A percentile compares a stretch with the other conserved stretches of the same genome.
Conservation (phyloP, 2,888 invertebrate genomes). For the Diarsia rubi region DNA sequence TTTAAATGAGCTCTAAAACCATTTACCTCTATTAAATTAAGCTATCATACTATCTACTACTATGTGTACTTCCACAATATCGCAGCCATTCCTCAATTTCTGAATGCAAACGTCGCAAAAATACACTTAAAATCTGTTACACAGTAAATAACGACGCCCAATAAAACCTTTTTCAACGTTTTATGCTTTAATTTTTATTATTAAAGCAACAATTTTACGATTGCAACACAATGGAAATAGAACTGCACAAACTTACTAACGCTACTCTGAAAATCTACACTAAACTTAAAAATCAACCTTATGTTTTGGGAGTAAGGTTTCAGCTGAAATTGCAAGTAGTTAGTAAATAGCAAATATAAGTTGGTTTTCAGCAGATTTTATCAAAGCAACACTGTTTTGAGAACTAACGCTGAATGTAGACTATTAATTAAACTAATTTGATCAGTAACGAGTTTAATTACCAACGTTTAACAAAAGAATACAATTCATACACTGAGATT, state of each 20-base stretch:
- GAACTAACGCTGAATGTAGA: conserved; percentile 59
- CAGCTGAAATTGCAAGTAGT: background rate
- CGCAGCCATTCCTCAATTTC: background rate
- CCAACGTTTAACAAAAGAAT: conserved; percentile 10
- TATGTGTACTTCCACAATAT: background rate
- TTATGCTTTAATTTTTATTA: conserved; percentile 63
- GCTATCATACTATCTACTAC: no score
- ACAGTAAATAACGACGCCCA: conserved; percentile 57
- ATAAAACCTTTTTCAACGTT: conserved; percentile 57
- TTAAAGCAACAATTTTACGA: conserved; percentile 67
- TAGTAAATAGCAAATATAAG: conserved; percentile 18
- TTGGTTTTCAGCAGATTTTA: conserved; percentile 64
- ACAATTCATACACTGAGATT: background rate
- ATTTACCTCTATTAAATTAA: no score
- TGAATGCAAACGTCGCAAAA: conserved; percentile 17
- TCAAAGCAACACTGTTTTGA: conserved; percentile 72
- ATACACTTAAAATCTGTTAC: conserved; percentile 45
- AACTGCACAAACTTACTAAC: conserved; percentile 27
- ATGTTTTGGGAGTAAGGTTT: accelerated
- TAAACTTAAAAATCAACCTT: conserved; percentile 27
- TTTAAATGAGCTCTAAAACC: background rate
- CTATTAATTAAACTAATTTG: conserved; percentile 69
- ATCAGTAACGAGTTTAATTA: conserved; percentile 54
- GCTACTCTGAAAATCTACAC: conserved; percentile 12
- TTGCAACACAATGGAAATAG: conserved; percentile 61